Evolutionary conservation across 2,797 vertebrate genomes (phyloP).

Genomic region (Acipenser oxyrinchus): DNA sequence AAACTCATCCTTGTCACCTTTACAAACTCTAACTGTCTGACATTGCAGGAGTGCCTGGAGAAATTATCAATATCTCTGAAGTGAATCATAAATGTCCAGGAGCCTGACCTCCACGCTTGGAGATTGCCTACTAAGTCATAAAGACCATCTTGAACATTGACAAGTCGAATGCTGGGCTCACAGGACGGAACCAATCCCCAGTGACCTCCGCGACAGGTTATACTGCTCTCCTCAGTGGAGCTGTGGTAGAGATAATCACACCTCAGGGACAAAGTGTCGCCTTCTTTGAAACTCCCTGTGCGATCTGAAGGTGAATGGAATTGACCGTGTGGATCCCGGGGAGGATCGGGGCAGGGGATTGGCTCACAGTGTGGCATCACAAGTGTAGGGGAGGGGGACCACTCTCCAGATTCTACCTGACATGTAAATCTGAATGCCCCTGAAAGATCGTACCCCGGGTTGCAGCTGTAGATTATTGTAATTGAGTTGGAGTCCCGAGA

Average conservation of each 20-base stretch:
- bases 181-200: conserved; percentile 2
- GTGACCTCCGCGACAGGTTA: conserved; percentile 5
- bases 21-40: not conserved
- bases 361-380: conserved; percentile 2
- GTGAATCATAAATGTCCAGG: not conserved
- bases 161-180: conserved; percentile 4
- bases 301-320: not conserved
- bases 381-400: not conserved
- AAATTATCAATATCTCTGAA: not conserved
- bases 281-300: conserved; percentile 6
- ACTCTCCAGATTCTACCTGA: conserved; percentile 10
- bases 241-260: conserved; percentile 11
- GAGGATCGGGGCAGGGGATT: not conserved
- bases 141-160: not conserved
- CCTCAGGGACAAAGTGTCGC: conserved; percentile 3
- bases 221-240: not conserved
- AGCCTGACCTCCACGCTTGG: conserved; percentile 9
- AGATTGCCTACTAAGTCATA: conserved; percentile 3
- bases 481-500: not conserved
- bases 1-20: not conserved
- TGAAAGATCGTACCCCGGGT: conserved; percentile 5
- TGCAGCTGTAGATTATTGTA: not conserved
- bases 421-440: not conserved
- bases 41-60: conserved; percentile 1
- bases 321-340: not conserved